Evolutionary conservation across 2,888 invertebrate species (phyloP).

Genomic region (Oscheius sp.): DNA sequence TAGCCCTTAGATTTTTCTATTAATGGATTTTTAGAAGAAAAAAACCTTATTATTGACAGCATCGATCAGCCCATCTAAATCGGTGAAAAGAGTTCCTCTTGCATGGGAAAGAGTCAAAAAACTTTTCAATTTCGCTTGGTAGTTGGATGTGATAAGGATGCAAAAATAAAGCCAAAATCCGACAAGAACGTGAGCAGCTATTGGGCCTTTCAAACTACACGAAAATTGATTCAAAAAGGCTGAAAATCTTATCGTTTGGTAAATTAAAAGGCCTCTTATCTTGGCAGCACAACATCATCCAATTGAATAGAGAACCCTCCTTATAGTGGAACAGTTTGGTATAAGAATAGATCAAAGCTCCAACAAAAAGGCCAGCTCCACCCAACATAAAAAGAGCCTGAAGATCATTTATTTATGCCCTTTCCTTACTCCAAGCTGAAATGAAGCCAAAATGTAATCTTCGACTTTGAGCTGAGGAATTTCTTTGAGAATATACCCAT

Average conservation of each 20-base stretch:
- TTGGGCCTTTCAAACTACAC: slow-evolving; percentile 5
- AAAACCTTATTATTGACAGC: slow-evolving; percentile 28
- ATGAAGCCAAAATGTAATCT: slow-evolving; percentile 44
- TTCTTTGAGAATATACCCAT: slow-evolving; percentile 44
- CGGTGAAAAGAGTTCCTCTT: slow-evolving; percentile 43
- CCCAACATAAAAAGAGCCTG: slow-evolving; percentile 38
- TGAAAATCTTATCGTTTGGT: background rate
- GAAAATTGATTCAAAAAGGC: slow-evolving; percentile 24
- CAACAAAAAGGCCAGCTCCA: slow-evolving; percentile 33
- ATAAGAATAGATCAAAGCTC: slow-evolving; percentile 35
- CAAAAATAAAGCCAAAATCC: slow-evolving; percentile 30
- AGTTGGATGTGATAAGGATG: background rate
- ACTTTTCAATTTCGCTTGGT: slow-evolving; percentile 41
- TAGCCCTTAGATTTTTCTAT: slow-evolving; percentile 31
- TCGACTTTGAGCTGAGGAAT: slow-evolving; percentile 45
- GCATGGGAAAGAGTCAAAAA: slow-evolving; percentile 45
- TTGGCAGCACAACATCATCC: slow-evolving; percentile 12
- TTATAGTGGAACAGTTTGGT: slow-evolving; percentile 33
- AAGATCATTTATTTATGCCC: background rate
- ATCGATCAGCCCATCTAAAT: slow-evolving; percentile 41
- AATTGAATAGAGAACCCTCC: background rate
- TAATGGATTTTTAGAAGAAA: background rate
- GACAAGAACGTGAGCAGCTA: slow-evolving; percentile 20
- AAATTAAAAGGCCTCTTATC: background rate
- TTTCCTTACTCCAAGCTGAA: slow-evolving; percentile 35